These are phyloP conservation scores for Mesocricetus auratus DNA, from an alignment of 2,113 vertebrate genomes.

Conservation along the genomic window DNA sequence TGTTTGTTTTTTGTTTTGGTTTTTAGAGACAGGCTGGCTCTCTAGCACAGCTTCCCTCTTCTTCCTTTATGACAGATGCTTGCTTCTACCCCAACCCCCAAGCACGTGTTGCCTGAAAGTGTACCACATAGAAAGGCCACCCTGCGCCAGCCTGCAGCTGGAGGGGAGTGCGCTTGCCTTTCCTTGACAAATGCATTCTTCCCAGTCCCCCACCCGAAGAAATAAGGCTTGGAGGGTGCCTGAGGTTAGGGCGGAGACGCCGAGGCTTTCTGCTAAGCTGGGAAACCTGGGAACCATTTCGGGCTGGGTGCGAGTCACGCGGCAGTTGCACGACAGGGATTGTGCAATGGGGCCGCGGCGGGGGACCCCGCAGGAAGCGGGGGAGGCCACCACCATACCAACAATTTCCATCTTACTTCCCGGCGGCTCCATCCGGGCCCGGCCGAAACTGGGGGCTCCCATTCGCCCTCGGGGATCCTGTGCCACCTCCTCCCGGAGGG, in stretches of 20 bases:
- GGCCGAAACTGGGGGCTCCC: neutral
- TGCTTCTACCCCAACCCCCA: neutral
- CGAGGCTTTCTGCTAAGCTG: neutral
- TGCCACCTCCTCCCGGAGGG: neutral
- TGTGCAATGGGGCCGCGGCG: slow-evolving; percentile 52
- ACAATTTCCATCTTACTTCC: neutral
- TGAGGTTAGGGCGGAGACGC: neutral
- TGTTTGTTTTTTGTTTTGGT: too few relatives aligned
- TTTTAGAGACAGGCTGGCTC: too few relatives aligned
- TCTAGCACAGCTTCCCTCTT: neutral
- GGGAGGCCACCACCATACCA: neutral
- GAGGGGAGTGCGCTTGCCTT: neutral
- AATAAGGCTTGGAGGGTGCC: neutral
- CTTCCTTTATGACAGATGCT: neutral
- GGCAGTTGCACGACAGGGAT: slow-evolving; percentile 44
- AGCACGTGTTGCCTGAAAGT: neutral
- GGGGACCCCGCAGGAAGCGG: neutral
- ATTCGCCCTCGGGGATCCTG: neutral
- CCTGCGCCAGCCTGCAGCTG: neutral
- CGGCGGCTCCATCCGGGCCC: neutral
- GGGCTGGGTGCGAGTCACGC: slow-evolving; percentile 57
- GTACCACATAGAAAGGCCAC: neutral
- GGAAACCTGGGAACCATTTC: slow-evolving; percentile 45
- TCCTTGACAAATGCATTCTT: neutral
- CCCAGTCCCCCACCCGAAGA: neutral